These are phyloP conservation scores for Struthidea cinerea DNA, from an alignment of 2,113 vertebrate genomes.

Conservation along the genomic window DNA sequence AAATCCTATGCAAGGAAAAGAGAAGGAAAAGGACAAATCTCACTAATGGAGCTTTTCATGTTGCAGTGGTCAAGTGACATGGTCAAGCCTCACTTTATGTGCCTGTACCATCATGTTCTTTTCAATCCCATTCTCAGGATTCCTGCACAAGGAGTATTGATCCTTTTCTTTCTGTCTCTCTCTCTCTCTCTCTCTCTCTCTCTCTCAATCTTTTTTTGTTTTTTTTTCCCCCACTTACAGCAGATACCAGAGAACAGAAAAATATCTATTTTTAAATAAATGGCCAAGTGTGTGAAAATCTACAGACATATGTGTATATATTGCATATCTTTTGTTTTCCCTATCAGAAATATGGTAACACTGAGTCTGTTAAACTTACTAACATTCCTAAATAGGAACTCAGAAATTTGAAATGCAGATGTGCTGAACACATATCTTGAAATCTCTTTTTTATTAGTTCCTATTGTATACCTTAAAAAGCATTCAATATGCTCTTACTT, in stretches of 20 bases:
- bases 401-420: neutral
- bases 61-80: neutral
- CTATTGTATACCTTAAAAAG: neutral
- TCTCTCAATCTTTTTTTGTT: fast-evolving
- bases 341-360: neutral
- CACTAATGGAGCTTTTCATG: neutral
- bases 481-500: neutral
- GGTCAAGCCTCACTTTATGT: neutral
- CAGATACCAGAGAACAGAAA: neutral
- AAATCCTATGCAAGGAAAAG: neutral
- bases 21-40: neutral
- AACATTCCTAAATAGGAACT: neutral
- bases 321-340: neutral
- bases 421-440: neutral
- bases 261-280: neutral
- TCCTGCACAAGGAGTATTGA: neutral
- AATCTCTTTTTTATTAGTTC: neutral
- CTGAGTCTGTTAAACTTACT: neutral
- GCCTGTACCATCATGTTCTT: neutral
- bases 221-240: neutral
- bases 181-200: fast-evolving
- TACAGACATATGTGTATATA: neutral
- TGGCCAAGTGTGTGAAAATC: neutral
- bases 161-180: neutral
- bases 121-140: neutral